Evolutionary conservation across 2,113 vertebrate species (phyloP).

Genomic region (Myiopsitta monachus): DNA sequence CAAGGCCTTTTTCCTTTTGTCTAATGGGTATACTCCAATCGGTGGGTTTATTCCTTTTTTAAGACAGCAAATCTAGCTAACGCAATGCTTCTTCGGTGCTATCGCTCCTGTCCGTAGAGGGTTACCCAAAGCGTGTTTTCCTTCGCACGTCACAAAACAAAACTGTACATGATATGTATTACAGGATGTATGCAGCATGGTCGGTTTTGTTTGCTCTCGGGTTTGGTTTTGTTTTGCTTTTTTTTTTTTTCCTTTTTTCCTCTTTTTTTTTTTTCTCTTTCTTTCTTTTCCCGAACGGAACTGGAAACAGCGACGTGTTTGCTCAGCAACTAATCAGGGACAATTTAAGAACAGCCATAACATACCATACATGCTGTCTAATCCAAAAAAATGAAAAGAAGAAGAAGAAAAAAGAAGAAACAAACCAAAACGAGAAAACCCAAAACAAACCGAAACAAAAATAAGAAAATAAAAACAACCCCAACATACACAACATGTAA

Average conservation of each 20-base stretch:
- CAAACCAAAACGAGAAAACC: background rate
- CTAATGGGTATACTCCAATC: conserved; percentile 77
- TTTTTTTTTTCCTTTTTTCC: background rate
- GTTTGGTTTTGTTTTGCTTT: conserved; percentile 71
- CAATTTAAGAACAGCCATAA: conserved; percentile 96
- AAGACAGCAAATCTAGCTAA: conserved; percentile 83
- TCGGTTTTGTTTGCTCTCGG: conserved; percentile 62
- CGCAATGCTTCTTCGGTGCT: conserved; percentile 79
- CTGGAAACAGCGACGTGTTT: conserved; percentile 96
- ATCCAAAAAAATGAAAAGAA: conserved; percentile 81
- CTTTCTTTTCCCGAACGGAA: conserved; percentile 76
- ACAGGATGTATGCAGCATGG: conserved; percentile 98
- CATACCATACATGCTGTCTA: conserved; percentile 99
- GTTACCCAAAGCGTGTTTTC: conserved; percentile 85
- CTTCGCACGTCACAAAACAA: conserved; percentile 91
- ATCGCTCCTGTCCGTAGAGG: conserved; percentile 85
- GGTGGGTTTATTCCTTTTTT: conserved; percentile 81
- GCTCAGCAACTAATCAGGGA: conserved; percentile 98
- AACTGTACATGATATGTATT: conserved; percentile 99
- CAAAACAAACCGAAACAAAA: conserved; percentile 60
- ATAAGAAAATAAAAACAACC: conserved; percentile 69
- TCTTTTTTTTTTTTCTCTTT: background rate
- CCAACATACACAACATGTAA: conserved; percentile 99
- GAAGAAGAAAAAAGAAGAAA: conserved; percentile 70
- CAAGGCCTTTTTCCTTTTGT: conserved; percentile 74